phyloP scores from a whole-genome alignment of 23 tunicate genomes.

The Clavelina lepadiformis region DNA sequence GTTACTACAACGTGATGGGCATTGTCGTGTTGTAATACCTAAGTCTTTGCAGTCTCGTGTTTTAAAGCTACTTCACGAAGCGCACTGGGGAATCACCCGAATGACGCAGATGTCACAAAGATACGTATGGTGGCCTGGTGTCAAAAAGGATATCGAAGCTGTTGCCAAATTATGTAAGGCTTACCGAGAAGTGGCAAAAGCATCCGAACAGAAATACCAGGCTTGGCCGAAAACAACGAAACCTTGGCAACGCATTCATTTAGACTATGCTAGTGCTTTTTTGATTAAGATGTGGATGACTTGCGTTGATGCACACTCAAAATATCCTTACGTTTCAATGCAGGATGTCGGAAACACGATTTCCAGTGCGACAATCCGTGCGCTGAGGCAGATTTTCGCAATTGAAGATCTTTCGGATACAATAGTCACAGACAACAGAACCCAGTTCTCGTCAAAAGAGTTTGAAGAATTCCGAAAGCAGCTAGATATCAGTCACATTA shows the following conservation, averaged over 20 bases:
- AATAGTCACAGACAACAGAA: constrained; percentile 8
- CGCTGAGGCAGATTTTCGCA: neutral
- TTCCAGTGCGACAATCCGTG: neutral
- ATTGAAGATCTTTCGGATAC: constrained; percentile 6
- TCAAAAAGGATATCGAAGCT: constrained; percentile 3
- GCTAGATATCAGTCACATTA: constrained; percentile 1
- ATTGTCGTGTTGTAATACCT: constrained; percentile 1
- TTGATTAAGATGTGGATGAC: constrained; percentile 28
- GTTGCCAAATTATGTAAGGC: neutral
- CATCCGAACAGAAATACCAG: neutral
- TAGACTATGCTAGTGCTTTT: constrained; percentile 25
- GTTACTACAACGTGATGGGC: no score
- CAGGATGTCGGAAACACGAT: constrained; percentile 4
- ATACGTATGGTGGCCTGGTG: constrained; percentile 13
- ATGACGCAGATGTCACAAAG: constrained; percentile 26
- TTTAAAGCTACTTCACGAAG: constrained; percentile 11
- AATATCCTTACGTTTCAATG: constrained; percentile 26
- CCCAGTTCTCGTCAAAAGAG: constrained; percentile 4
- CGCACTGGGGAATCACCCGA: constrained; percentile 23
- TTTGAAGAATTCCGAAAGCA: neutral
- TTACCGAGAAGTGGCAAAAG: neutral
- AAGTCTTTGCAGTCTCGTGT: constrained; percentile 1
- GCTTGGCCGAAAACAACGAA: neutral
- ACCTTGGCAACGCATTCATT: constrained; percentile 25
- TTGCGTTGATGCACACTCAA: constrained; percentile 26